phyloP scores from a whole-genome alignment of 2,888 invertebrate genomes.

The Leptarthrus brevirostris region DNA sequence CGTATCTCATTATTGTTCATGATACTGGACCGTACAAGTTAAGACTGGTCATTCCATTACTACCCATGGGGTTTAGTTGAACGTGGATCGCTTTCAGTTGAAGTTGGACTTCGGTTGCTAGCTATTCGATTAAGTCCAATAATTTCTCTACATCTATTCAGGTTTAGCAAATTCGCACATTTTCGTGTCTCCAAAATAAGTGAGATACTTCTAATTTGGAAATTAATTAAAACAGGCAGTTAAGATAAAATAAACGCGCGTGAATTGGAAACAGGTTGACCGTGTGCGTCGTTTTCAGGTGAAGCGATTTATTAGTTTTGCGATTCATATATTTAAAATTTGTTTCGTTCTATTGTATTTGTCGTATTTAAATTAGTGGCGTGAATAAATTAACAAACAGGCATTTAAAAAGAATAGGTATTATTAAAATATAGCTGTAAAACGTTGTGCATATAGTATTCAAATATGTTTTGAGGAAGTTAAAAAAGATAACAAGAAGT shows the following conservation, averaged over 20 bases:
- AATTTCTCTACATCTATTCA: not conserved
- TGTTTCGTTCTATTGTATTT: not conserved
- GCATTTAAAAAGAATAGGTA: no score
- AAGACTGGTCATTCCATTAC: not conserved
- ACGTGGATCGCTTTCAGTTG: not conserved
- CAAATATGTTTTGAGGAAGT: no score
- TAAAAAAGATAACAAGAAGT: no score
- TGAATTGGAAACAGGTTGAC: constrained; percentile 43
- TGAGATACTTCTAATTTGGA: constrained; percentile 28
- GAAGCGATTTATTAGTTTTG: not conserved
- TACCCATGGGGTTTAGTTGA: not conserved
- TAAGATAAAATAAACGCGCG: not conserved
- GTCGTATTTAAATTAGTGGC: constrained; percentile 11
- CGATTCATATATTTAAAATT: constrained; percentile 22
- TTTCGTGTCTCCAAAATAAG: constrained; percentile 1
- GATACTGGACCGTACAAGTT: not conserved
- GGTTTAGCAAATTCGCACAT: no score
- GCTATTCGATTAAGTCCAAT: not conserved
- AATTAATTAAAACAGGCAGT: constrained; percentile 11
- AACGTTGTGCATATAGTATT: no score
- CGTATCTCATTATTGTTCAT: not conserved
- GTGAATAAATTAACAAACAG: not conserved
- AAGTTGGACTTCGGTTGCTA: not conserved
- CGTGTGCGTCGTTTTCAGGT: constrained; percentile 29
- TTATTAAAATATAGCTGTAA: no score